Evolutionary conservation across 2,113 vertebrate species (phyloP).

Genomic region (Ptilorrhoa leucosticta): DNA sequence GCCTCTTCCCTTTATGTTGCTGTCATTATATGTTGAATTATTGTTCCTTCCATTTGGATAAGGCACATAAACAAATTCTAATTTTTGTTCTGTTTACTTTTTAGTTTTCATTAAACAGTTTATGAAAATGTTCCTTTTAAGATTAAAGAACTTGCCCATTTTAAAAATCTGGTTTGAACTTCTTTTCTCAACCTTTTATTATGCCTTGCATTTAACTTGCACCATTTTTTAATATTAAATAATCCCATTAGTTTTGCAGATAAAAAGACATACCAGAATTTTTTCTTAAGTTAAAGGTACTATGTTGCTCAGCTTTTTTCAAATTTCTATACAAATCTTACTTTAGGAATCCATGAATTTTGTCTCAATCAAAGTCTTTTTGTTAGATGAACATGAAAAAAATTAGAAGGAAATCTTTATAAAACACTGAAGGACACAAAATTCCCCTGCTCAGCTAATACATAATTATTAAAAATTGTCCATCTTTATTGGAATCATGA

Average conservation of each 20-base stretch:
- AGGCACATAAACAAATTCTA: neutral
- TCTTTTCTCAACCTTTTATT: neutral
- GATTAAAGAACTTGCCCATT: neutral
- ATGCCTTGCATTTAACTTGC: conserved; percentile 36
- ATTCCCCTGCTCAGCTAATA: neutral
- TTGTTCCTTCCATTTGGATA: neutral
- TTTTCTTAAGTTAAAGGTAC: neutral
- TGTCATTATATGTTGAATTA: neutral
- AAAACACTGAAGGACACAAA: neutral
- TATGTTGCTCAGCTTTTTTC: neutral
- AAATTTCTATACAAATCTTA: neutral
- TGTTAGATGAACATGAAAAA: neutral
- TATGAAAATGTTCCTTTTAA: neutral
- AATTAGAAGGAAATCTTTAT: neutral
- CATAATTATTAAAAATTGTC: neutral
- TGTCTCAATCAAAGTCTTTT: neutral
- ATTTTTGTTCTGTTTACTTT: neutral
- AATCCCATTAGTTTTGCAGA: neutral
- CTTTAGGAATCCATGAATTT: neutral
- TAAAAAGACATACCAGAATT: neutral
- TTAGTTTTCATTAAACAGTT: neutral
- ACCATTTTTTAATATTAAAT: neutral
- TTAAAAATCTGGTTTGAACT: neutral
- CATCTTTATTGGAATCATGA: neutral
- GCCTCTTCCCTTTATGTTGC: neutral